Base-by-base conservation (phyloP, 2,113 vertebrate genomes). In the Gallinago jamesoni region DNA sequence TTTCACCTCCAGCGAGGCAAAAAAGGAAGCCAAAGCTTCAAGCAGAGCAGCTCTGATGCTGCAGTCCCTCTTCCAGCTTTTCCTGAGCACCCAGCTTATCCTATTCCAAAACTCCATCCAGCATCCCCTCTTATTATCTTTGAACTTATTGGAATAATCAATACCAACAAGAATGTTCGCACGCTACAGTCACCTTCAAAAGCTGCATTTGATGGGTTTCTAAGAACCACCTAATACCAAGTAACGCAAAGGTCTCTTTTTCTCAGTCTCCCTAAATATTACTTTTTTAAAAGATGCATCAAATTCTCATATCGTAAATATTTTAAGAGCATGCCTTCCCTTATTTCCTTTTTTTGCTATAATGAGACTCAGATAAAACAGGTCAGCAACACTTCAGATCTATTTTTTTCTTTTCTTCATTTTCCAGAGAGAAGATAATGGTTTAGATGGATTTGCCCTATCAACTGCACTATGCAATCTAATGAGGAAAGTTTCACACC, bases 401-500 rank as follows among this genome's bases (percentile, higher is more conserved):
- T 28, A 53, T 53, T 53, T 25, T n/a, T 56, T 39, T 57, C 83
- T 53, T 70, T 59, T 79, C 84, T 70, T 60, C 56, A 69, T 89
- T 93, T 93, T 91, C 55, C 56, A 89, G 62, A 93, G 84, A 63
- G 20, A 87, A 79, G 50, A 75, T 78, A 93, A 66, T 66, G 16
- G 43, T 87, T 87, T 62, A 84, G 92, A 95, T 80, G 62, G 87
- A 90, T 89, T 67, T 89, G 59, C 68, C 82, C 75, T 87, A 86
- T 87, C 87, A 94, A 74, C 31, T 91, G 41, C 37, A 92, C 53
- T 14, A 82, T 23, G 90, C 68, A 81, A 57, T 84, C 89, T 91
- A 94, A 97, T 90, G 62, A 95, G 50, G 72, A 43, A 96, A 82
- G 66, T 75, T 91, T 88, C 90, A 89, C 84, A 97, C 79, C 79